These are phyloP conservation scores for Apotomis turbidana DNA, from an alignment of 2,888 invertebrate species.

Conservation along the genomic window DNA sequence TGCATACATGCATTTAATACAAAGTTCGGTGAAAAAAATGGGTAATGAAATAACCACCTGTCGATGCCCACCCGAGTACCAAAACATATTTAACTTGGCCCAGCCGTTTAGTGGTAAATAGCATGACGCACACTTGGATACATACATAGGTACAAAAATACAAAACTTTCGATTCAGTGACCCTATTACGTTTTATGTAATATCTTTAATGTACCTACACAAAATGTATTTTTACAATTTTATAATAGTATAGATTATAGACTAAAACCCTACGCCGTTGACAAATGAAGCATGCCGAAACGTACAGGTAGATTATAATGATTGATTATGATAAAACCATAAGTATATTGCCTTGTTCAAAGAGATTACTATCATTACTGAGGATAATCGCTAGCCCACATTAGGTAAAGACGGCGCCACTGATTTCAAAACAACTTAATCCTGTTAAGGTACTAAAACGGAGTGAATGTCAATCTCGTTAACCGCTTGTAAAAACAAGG, in stretches of 20 bases:
- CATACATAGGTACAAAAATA: too few species aligned
- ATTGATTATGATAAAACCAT: constrained; percentile 35
- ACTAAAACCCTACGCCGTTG: background rate
- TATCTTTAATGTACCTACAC: too few species aligned
- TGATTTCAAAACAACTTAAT: constrained; percentile 41
- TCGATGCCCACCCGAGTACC: too few species aligned
- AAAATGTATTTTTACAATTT: background rate
- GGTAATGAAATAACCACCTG: too few species aligned
- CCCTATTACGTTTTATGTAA: background rate
- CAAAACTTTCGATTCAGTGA: too few species aligned
- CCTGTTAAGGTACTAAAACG: constrained; percentile 32
- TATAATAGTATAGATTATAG: too few species aligned
- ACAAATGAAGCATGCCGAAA: constrained; percentile 12
- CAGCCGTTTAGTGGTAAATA: too few species aligned
- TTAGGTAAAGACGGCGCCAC: constrained; percentile 30
- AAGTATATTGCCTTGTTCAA: constrained; percentile 37
- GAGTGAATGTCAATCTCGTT: constrained; percentile 38
- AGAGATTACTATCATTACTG: constrained; percentile 42
- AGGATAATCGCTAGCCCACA: constrained; percentile 37
- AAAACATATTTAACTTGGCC: too few species aligned
- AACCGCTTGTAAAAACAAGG: constrained; percentile 2
- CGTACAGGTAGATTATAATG: constrained; percentile 17
- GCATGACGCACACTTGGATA: too few species aligned
- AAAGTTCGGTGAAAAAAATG: too few species aligned
- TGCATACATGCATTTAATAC: too few species aligned